Conservation (phyloP, 1,140 invertebrate species). For the Anastrepha ludens region DNA sequence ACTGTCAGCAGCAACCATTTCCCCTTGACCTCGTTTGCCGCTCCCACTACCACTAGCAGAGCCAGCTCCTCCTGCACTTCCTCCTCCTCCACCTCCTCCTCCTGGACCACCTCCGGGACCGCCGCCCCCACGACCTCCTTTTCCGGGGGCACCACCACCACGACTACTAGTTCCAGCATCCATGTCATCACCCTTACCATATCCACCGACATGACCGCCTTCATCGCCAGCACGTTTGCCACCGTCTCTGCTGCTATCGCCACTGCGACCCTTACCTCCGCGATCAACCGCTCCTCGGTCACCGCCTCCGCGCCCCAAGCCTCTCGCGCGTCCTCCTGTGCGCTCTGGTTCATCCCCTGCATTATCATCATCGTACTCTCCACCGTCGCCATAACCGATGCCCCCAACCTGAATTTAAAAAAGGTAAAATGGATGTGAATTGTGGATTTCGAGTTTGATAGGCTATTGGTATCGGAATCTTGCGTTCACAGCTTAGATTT, state of each 20-base stretch:
- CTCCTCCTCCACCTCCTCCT: not conserved
- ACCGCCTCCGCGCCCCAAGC: not conserved
- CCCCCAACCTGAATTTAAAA: constrained; percentile 46
- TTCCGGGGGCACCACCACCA: not conserved
- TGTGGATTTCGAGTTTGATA: not conserved
- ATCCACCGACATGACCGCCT: not conserved
- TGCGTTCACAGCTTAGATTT: not conserved
- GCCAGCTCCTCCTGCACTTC: not conserved
- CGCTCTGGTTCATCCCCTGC: not conserved
- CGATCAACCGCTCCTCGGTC: not conserved
- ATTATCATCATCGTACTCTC: not conserved
- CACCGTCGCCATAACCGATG: constrained; percentile 37
- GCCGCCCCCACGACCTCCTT: not conserved
- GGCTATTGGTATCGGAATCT: not conserved
- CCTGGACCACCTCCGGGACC: constrained; percentile 6
- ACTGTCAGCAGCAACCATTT: constrained; percentile 61
- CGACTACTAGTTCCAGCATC: constrained; percentile 29
- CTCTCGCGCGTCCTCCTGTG: not conserved
- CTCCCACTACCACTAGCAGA: not conserved
- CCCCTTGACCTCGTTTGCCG: not conserved
- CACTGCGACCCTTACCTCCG: not conserved
- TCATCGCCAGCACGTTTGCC: not conserved
- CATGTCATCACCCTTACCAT: not conserved
- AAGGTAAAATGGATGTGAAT: not conserved
- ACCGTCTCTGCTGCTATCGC: not conserved